phyloP scores from a whole-genome alignment of 2,888 invertebrate species.

The Baccha elongata region DNA sequence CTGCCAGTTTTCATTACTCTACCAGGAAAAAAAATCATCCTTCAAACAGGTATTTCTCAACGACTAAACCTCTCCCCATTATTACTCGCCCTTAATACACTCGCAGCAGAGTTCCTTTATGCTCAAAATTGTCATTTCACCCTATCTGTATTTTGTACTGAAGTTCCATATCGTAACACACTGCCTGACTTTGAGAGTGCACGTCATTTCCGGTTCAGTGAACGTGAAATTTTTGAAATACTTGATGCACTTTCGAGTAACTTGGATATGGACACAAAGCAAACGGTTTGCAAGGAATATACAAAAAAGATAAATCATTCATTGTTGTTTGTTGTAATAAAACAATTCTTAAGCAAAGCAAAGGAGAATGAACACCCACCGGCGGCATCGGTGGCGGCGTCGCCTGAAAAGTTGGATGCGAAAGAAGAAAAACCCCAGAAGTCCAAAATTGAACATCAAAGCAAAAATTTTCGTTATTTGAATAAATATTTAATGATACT shows the following conservation, averaged over 20 bases:
- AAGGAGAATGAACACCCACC: not conserved
- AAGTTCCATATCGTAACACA: slow-evolving; percentile 79
- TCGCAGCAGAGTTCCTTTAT: slow-evolving; percentile 82
- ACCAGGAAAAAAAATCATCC: slow-evolving; percentile 78
- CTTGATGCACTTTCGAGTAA: slow-evolving; percentile 76
- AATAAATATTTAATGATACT: slow-evolving; percentile 77
- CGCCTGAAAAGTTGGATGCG: too few species aligned
- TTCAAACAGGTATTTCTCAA: slow-evolving; percentile 74
- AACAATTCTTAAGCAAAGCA: slow-evolving; percentile 53
- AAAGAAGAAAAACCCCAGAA: not conserved
- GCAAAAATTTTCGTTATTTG: slow-evolving; percentile 75
- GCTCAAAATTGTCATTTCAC: slow-evolving; percentile 81
- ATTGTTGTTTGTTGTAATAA: slow-evolving; percentile 75
- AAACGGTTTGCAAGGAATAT: slow-evolving; percentile 73
- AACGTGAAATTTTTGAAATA: slow-evolving; percentile 78
- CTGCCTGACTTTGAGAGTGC: slow-evolving; percentile 79
- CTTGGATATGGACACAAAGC: slow-evolving; percentile 59
- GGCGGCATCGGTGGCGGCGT: not conserved
- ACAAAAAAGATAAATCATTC: slow-evolving; percentile 67
- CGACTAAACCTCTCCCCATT: slow-evolving; percentile 78
- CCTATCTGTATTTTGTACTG: slow-evolving; percentile 81
- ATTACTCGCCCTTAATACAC: slow-evolving; percentile 78
- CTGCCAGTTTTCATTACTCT: not conserved
- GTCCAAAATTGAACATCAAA: slow-evolving; percentile 52
- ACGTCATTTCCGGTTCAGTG: slow-evolving; percentile 78